Conservation (phyloP, 2,888 invertebrate genomes). For the Gari tellinella region DNA sequence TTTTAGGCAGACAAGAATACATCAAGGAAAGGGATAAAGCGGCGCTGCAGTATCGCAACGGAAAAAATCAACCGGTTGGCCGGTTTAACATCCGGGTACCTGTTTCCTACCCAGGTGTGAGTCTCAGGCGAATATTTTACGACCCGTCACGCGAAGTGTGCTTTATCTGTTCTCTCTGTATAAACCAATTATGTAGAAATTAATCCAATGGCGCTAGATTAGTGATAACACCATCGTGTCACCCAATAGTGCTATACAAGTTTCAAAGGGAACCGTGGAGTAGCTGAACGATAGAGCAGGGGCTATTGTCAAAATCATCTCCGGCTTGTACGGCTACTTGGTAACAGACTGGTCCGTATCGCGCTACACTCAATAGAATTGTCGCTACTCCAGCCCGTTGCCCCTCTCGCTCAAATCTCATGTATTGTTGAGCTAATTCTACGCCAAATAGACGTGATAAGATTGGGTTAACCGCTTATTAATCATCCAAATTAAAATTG, state of each 20-base stretch:
- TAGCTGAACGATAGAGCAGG: constrained; percentile 9
- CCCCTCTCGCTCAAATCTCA: constrained; percentile 24
- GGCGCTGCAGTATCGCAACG: too few species aligned
- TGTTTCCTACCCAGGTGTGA: constrained; percentile 10
- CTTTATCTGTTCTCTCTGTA: constrained; percentile 61
- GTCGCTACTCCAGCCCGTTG: constrained; percentile 17
- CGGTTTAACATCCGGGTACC: constrained; percentile 4
- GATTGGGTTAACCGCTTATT: constrained; percentile 18
- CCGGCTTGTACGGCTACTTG: constrained; percentile 5
- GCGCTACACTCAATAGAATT: constrained; percentile 15
- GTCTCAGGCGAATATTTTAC: neutral
- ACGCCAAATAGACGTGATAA: constrained; percentile 27
- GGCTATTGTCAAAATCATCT: constrained; percentile 5
- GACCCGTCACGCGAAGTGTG: constrained; percentile 55
- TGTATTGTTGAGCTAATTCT: constrained; percentile 30
- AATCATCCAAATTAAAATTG: constrained; percentile 26
- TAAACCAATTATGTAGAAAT: constrained; percentile 69
- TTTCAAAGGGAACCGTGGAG: constrained; percentile 39
- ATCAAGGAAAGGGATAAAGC: too few species aligned
- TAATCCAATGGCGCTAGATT: constrained; percentile 55
- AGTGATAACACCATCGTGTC: constrained; percentile 40
- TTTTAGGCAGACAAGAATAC: too few species aligned
- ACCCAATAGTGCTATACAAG: constrained; percentile 18
- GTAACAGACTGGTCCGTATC: constrained; percentile 16
- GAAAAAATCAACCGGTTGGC: too few species aligned